Conservation (phyloP, 2,113 vertebrate species). For the Halcyon senegalensis region DNA sequence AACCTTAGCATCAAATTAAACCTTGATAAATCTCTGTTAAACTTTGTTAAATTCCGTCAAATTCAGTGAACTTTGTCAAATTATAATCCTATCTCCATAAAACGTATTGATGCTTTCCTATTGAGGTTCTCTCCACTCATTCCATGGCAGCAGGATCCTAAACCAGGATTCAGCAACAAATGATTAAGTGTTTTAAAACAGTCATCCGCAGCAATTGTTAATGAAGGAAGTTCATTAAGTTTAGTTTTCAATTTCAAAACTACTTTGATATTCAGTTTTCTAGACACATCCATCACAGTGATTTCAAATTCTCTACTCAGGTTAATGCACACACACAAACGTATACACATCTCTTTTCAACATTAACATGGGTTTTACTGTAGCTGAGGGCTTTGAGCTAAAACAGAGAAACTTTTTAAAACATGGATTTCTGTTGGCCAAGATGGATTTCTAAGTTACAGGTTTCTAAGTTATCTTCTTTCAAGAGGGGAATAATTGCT, state of each 20-base stretch:
- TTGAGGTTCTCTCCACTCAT: neutral
- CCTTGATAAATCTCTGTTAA: too few relatives aligned
- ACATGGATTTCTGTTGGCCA: neutral
- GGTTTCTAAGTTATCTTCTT: neutral
- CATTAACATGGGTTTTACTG: neutral
- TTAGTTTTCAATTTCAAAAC: neutral
- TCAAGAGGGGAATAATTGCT: neutral
- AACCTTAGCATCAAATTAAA: too few relatives aligned
- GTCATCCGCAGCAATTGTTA: neutral
- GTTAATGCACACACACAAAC: neutral
- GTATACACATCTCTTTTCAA: neutral
- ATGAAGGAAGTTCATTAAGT: neutral
- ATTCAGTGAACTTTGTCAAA: too few relatives aligned
- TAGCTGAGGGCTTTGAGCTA: neutral
- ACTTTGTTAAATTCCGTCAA: too few relatives aligned
- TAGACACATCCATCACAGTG: neutral
- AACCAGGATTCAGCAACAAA: neutral
- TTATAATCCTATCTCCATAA: too few relatives aligned
- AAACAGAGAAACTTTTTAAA: neutral
- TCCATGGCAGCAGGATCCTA: neutral
- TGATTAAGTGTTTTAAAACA: neutral
- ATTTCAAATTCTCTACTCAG: neutral
- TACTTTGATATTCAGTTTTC: neutral
- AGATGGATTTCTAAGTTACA: neutral
- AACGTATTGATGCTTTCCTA: neutral